Conservation (phyloP, 2,113 vertebrate species). For the Xenotilapia flavipinnis region DNA sequence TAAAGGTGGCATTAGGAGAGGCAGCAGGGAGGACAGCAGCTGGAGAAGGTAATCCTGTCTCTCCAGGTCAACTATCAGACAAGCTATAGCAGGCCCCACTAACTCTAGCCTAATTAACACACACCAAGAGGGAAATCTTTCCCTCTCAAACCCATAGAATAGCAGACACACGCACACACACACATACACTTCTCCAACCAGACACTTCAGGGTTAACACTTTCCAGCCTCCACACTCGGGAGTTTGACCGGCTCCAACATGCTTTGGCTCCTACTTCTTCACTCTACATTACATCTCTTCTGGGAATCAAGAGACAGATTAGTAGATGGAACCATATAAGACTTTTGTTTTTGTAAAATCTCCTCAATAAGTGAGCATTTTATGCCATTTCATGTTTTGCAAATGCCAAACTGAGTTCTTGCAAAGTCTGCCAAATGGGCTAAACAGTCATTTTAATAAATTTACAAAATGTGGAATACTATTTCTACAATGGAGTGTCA, state of each 20-base stretch:
- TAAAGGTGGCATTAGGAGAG: slow-evolving; percentile 38
- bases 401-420: background rate
- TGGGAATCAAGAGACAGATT: slow-evolving; percentile 11
- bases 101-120: slow-evolving; percentile 65
- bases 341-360: background rate
- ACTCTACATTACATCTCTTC: slow-evolving; percentile 17
- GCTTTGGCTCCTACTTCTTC: slow-evolving; percentile 21
- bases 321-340: background rate
- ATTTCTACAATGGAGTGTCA: background rate
- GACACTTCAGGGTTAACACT: slow-evolving; percentile 53
- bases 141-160: background rate
- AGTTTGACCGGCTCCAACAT: slow-evolving; percentile 55
- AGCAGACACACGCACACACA: background rate
- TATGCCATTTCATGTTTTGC: background rate
- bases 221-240: slow-evolving; percentile 33
- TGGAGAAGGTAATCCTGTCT: slow-evolving; percentile 68
- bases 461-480: background rate
- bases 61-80: slow-evolving; percentile 69
- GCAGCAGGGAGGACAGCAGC: slow-evolving; percentile 57
- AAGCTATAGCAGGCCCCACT: slow-evolving; percentile 65
- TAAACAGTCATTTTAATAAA: background rate
- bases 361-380: background rate
- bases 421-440: background rate
- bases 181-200: background rate
- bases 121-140: slow-evolving; percentile 57